Base-by-base conservation (phyloP, 2,888 invertebrate genomes). In the Sturmia bella region DNA sequence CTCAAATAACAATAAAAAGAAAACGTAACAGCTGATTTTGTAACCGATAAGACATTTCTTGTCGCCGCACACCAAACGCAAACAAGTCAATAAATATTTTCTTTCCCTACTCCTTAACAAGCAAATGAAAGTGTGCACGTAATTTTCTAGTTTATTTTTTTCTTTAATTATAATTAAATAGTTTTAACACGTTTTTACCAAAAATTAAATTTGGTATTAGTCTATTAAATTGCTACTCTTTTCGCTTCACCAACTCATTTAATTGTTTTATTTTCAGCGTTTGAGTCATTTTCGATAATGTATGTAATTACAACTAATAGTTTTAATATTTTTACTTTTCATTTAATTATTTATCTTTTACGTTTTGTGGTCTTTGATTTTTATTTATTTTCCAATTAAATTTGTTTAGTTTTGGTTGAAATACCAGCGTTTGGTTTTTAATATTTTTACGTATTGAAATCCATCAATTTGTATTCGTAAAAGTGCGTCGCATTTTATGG, bases 381-480 rank as follows among this genome's bases (percentile, higher is more conserved):
- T 19, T 17, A 41, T 19, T 41, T 52, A 21, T 50, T 57, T 17
- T 43, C 1, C 4, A 32, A 74, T 39, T 39, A n/a, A 52, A 43
- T 27, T 57, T 50, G 15, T 43, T 69, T 69, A 15, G n/a, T 54
- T 37, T 69, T 61, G 48, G 39, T 63, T 45, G 21, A 70, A 70
- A 21, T 72, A 52, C 57, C 57, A 57, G 43, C 56, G 52, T 72
- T 72, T 48, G 54, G 19, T 27, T 24, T 15, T 7, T 32, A 1
- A 9, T 19, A 6, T 11, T 43, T 57, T 48, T 39, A 56, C 41
- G 66, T 57, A 66, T 57, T 83, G 56, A 66, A 57, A 72, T 69
- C 61, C 41, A 52, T 63, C 56, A 82, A 74, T 78, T 83, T 69
- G 73, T 87, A 84, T 86, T 85, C 85, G 84, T 84, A 86, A 87